A percentile compares a stretch with the other conserved stretches of the same genome.
phyloP scores from a whole-genome alignment of 2,888 invertebrate genomes.

The Thymelicus lineola region DNA sequence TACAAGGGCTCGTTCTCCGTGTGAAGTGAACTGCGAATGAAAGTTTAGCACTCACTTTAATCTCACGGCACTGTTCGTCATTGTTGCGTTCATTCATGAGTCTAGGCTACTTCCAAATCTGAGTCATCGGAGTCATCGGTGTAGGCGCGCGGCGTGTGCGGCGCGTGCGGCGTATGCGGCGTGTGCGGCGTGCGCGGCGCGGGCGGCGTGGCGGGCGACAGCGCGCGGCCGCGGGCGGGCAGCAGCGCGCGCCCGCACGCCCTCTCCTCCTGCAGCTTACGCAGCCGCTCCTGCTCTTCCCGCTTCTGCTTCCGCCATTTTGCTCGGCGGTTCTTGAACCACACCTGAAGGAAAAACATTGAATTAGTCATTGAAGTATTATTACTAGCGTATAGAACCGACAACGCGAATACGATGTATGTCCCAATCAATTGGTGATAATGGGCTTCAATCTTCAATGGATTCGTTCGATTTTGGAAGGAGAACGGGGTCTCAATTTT shows the following conservation, averaged over 20 bases:
- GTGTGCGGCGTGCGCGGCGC: constrained; percentile 11
- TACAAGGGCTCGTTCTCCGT: constrained; percentile 33
- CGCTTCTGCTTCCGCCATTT: constrained; percentile 98
- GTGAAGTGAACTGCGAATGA: not conserved
- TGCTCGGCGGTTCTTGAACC: constrained; percentile 98
- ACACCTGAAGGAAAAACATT: constrained; percentile 89
- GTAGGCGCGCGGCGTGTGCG: constrained; percentile 67
- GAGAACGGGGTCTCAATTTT: too few species aligned
- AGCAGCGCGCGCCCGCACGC: constrained; percentile 72
- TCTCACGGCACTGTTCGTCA: not conserved
- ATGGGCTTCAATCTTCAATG: too few species aligned
- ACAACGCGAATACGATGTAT: too few species aligned
- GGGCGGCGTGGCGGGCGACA: constrained; percentile 53
- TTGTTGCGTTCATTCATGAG: not conserved
- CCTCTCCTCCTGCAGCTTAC: constrained; percentile 93
- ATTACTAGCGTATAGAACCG: too few species aligned
- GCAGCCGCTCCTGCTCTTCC: constrained; percentile 92
- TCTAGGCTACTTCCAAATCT: constrained; percentile 92
- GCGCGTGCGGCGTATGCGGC: constrained; percentile 44
- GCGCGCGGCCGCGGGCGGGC: constrained; percentile 68
- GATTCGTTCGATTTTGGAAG: too few species aligned
- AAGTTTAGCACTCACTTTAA: constrained; percentile 15
- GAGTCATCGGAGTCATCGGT: constrained; percentile 91
- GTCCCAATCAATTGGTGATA: too few species aligned
- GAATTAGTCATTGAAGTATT: too few species aligned